Base-by-base conservation (phyloP, 2,113 vertebrate species). In the rabbit (Oryctolagus cuniculus) region DNA sequence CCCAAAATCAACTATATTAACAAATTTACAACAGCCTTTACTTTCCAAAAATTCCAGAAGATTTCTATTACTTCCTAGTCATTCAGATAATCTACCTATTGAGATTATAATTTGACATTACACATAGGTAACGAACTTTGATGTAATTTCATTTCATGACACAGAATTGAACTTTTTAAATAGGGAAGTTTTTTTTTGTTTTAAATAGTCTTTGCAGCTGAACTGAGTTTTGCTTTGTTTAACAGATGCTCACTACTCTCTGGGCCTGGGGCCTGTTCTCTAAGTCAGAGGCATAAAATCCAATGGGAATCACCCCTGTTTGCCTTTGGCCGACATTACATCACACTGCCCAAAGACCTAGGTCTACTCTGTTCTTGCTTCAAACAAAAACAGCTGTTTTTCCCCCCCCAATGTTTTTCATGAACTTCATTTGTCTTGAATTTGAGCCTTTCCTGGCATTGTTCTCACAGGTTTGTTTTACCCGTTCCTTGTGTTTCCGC, bases 401-500 rank as follows among this genome's bases (percentile, higher is more conserved):
- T 66, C 90, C 7, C 44, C 44, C 44, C 44, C 8, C 25, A 73
- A 44, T 17, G 11, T 79, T 96, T 86, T 67, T 92, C 69, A 67
- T 79, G 53, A 58, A 22, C 80, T 63, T 73, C 34, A 2, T 82
- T 61, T 44, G 16, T 86, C 91, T 15, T 2, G 53, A 38, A 6
- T 16, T 16, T 66, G 72, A 86, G 66, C 58, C 64, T 83, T 90
- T 96, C 89, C 91, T 75, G 89, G 87, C 91, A 86, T 80, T 93
- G 87, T 96, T 75, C 58, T 63, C 24, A 1, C 1, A 2, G 8
- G 10, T 36, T 22, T 63, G 15, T 55, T 66, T 82, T 6, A 11
- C 0, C 24, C 27, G 77, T 55, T 38, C 63, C 75, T 94, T 29
- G 0, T 10, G 49, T 55, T 80, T 58, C 73, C 63, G 36, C 17